Evolutionary conservation across 1,140 invertebrate genomes (phyloP), one percentile per base, ranked within the genome.

Genomic region (Mesaphorura yosii): DNA sequence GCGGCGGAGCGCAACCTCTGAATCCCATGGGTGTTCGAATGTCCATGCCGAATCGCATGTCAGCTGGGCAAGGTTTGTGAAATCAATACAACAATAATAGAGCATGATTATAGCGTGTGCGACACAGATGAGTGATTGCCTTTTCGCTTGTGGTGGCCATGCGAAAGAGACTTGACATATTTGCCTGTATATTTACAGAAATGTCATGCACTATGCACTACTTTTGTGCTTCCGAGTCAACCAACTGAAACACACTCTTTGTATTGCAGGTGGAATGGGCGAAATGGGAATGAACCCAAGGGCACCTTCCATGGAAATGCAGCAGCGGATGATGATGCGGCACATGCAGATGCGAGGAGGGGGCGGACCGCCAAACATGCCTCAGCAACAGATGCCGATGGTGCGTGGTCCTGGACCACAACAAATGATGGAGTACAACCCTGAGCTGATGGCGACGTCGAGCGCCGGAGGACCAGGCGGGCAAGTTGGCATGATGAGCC

Each of bases 301-400:
- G n/a, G n/a, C n/a, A 51, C 26, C 10, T 14, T 10, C 44, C 6
- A 20, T 46, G 25, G 44, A 46, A 14, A 37, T 58, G 31, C 51
- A 54, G 29, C 57, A 58, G 19, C 46, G 52, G 48, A 50, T 53
- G 48, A 51, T 45, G 23, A 20, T 15, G 19, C 27, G 23, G 25
- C 20, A 46, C 26, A 19, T 22, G n/a, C 31, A 34, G 19, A 40
- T 45, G 17, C 19, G 22, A 14, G 23, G 6, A 6, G 12, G 28
- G 23, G 44, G 12, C 29, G 25, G 15, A 31, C 12, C 5, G 25
- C n/a, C 37, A 51, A 15, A 34, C 10, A 10, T 10, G 31, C 31
- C 10, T 10, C 31, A 34, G 31, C 31, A 34, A 34, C 31, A 34
- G 31, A 34, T n/a, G 10, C 10, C 10, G 14, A 48, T 46, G 44